Conservation (phyloP, 2,888 invertebrate genomes). For the Reticulitermes lucifugus region DNA sequence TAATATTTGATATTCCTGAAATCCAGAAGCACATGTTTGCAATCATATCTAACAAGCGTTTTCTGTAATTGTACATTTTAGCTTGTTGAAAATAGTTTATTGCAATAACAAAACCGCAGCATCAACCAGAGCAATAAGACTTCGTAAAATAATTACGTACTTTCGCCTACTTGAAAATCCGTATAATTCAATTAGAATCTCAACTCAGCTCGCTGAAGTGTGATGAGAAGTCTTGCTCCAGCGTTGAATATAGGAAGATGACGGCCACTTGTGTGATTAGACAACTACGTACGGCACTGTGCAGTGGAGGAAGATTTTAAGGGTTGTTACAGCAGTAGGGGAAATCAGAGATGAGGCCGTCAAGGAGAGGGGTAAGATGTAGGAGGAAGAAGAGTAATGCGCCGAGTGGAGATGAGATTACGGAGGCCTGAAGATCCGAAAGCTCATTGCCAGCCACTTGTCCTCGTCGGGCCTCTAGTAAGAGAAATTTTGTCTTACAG, state of each 20-base stretch:
- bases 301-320: slow-evolving; percentile 27
- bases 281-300: neutral
- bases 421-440: neutral
- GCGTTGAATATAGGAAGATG: neutral
- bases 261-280: neutral
- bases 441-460: slow-evolving; percentile 35
- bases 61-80: too few species aligned
- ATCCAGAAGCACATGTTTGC: too few species aligned
- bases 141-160: too few species aligned
- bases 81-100: too few species aligned
- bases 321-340: slow-evolving; percentile 29
- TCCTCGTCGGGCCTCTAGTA: neutral
- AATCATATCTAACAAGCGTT: too few species aligned
- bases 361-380: neutral
- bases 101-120: too few species aligned
- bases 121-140: too few species aligned
- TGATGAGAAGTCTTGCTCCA: too few species aligned
- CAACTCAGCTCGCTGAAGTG: too few species aligned
- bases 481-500: slow-evolving; percentile 8
- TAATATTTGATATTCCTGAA: too few species aligned
- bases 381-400: slow-evolving; percentile 18
- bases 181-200: too few species aligned
- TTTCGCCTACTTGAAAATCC: too few species aligned
- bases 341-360: neutral
- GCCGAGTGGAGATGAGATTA: slow-evolving; percentile 1